Percentiles rank a stretch among this genome's conserved stretches.
phyloP scores from a whole-genome alignment of 2,797 vertebrate genomes.

The Tokudaia muenninki region DNA sequence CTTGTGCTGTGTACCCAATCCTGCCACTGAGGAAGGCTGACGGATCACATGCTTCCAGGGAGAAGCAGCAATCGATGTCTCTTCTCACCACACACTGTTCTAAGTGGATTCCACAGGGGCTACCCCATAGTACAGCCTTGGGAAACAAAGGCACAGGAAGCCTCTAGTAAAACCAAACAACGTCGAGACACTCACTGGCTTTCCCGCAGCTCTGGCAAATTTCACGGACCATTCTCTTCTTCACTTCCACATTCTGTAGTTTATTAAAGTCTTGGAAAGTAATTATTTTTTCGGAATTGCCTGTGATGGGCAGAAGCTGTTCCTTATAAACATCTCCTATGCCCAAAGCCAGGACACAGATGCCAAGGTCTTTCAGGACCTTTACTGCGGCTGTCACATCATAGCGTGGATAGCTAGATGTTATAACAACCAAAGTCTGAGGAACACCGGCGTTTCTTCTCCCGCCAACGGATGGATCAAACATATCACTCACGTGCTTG shows the following conservation, averaged over 20 bases:
- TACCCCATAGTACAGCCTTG: background rate
- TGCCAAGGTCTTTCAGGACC: conserved; percentile 74
- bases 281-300: conserved; percentile 79
- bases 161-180: background rate
- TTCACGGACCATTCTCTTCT: conserved; percentile 82
- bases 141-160: background rate
- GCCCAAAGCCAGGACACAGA: conserved; percentile 82
- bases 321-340: conserved; percentile 76
- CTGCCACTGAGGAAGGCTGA: background rate
- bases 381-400: conserved; percentile 65
- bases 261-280: conserved; percentile 70
- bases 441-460: conserved; percentile 77
- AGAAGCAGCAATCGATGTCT: background rate
- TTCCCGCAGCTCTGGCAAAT: conserved; percentile 77
- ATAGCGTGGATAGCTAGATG: conserved; percentile 65
- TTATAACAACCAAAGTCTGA: conserved; percentile 83
- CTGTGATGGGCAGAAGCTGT: conserved; percentile 80
- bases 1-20: background rate
- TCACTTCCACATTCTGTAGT: conserved; percentile 77
- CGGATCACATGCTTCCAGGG: background rate
- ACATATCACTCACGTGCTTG: conserved; percentile 68
- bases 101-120: background rate
- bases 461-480: conserved; percentile 73
- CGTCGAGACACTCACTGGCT: conserved; percentile 78
- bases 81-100: background rate